These are phyloP conservation scores for Semnornis frantzii DNA, from an alignment of 2,113 vertebrate genomes.

Conservation along the genomic window DNA sequence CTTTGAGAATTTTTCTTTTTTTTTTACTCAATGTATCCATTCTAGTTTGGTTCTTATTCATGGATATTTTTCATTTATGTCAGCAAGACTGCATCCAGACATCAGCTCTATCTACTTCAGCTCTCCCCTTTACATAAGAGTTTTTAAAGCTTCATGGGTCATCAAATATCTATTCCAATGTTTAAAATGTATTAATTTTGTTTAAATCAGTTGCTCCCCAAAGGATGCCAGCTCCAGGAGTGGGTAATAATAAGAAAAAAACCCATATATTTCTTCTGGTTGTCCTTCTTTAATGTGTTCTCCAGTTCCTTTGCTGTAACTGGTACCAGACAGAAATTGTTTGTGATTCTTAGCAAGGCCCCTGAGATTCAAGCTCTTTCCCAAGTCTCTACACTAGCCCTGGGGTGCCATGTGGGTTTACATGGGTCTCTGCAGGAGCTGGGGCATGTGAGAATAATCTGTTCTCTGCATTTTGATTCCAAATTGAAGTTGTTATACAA, in stretches of 20 bases:
- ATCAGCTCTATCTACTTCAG: neutral
- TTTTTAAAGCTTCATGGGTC: neutral
- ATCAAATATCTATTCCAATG: too few species aligned
- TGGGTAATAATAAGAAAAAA: neutral
- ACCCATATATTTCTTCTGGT: fast-evolving
- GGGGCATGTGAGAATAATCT: neutral
- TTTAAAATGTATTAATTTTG: too few species aligned
- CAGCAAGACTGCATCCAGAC: neutral
- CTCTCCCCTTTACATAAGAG: neutral
- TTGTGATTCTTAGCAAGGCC: neutral
- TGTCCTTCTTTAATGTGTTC: neutral
- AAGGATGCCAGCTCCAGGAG: neutral
- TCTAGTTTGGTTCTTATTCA: slow-evolving; percentile 6
- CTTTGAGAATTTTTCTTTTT: neutral
- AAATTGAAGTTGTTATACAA: neutral
- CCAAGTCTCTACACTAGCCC: neutral
- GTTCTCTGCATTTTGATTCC: slow-evolving; percentile 1
- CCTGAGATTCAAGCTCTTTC: slow-evolving; percentile 6
- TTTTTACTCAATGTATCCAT: neutral
- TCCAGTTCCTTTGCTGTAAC: neutral
- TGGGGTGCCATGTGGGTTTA: fast-evolving
- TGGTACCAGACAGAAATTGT: slow-evolving; percentile 8
- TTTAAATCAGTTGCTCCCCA: neutral
- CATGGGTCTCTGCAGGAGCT: neutral
- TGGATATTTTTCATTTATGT: neutral